Evolutionary conservation across 2,113 vertebrate genomes (phyloP).

Genomic region (Quiscalus mexicanus): DNA sequence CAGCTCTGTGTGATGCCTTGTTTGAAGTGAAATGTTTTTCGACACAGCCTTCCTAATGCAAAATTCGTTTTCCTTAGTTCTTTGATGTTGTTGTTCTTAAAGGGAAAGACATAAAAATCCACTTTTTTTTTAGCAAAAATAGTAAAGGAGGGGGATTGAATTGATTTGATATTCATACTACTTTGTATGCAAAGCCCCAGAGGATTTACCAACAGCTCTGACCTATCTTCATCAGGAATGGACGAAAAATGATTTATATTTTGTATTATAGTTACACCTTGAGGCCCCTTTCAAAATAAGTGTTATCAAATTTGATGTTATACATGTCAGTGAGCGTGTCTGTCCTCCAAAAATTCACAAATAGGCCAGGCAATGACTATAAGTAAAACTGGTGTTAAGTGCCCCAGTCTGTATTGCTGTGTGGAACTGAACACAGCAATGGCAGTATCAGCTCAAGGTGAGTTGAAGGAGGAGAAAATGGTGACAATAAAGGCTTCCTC

Average conservation of each 20-base stretch:
- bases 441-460: background rate
- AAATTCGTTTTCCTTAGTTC: constrained; percentile 29
- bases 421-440: background rate
- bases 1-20: constrained; percentile 11
- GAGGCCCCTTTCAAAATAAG: background rate
- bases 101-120: background rate
- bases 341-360: background rate
- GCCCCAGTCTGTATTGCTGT: background rate
- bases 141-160: background rate
- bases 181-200: background rate
- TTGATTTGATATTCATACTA: constrained; percentile 1
- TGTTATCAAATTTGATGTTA: background rate
- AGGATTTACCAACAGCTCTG: background rate
- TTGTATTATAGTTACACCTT: constrained; percentile 4
- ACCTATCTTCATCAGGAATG: background rate
- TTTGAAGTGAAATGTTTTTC: constrained; percentile 41
- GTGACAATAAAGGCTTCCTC: background rate
- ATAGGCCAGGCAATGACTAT: background rate
- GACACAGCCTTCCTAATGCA: background rate
- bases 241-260: background rate
- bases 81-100: constrained; percentile 38
- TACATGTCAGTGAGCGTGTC: background rate
- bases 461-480: background rate
- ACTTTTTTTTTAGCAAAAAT: background rate
- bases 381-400: background rate